Conservation (phyloP, 2,113 vertebrate genomes). For the Bungarus multicinctus region DNA sequence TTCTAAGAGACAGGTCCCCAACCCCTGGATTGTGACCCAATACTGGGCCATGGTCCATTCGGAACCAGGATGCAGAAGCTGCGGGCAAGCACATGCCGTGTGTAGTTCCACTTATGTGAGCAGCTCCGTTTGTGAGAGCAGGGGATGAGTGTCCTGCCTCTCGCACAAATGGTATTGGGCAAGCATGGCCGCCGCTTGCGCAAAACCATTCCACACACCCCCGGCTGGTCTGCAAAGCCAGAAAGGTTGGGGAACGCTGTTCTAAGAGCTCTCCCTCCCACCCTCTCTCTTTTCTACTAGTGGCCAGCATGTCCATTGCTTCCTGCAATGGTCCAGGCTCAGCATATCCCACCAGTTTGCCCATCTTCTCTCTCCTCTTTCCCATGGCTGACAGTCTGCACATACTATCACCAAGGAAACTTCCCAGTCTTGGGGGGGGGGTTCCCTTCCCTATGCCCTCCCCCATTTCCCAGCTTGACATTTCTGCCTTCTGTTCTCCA, state of each 20-base stretch:
- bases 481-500: background rate
- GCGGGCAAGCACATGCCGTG: background rate
- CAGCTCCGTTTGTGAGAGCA: background rate
- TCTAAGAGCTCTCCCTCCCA: background rate
- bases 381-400: background rate
- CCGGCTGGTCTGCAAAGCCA: background rate
- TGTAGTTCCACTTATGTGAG: background rate
- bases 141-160: accelerated
- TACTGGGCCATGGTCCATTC: background rate
- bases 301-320: background rate
- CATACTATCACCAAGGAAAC: background rate
- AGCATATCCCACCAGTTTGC: background rate
- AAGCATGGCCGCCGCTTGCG: accelerated
- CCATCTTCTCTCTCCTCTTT: background rate
- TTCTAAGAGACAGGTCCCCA: background rate
- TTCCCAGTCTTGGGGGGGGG: background rate
- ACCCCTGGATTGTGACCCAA: background rate
- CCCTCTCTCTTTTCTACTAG: background rate
- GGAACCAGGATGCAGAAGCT: background rate
- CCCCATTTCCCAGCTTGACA: background rate
- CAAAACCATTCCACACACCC: background rate
- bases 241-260: background rate
- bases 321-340: background rate
- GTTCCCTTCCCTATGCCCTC: background rate
- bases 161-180: background rate